Evolutionary conservation across 2,113 vertebrate genomes (phyloP).

Genomic region (Murina feae): DNA sequence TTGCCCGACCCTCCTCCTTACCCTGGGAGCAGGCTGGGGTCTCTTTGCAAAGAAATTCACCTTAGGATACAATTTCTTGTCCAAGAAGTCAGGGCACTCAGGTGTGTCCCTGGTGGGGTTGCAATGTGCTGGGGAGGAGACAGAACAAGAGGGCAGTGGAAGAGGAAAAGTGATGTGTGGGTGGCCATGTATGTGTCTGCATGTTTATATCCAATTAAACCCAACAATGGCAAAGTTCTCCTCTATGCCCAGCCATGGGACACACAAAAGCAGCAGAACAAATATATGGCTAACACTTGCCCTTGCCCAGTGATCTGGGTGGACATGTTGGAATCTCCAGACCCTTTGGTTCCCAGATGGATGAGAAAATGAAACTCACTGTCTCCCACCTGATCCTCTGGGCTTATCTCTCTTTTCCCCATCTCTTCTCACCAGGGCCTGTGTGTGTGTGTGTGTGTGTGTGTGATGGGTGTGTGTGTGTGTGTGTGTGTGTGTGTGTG

Average conservation of each 20-base stretch:
- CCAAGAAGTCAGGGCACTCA: neutral
- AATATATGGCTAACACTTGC: neutral
- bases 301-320: neutral
- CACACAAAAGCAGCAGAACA: conserved; percentile 8
- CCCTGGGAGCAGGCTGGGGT: neutral
- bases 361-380: neutral
- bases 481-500: neutral
- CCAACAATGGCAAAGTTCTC: neutral
- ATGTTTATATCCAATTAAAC: conserved; percentile 24
- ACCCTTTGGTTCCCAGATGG: neutral
- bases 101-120: neutral
- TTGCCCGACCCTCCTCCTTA: neutral
- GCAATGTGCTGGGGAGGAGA: neutral
- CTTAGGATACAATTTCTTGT: neutral
- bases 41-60: conserved; percentile 33
- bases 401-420: neutral
- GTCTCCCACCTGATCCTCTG: neutral
- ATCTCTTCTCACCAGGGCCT: neutral
- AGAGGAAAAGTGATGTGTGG: neutral
- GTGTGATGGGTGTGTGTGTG: neutral
- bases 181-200: neutral
- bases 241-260: neutral
- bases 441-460: too few relatives aligned
- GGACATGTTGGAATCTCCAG: neutral
- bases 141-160: neutral